A percentile compares a stretch with the other conserved stretches of the same genome.
Evolutionary conservation across 2,113 vertebrate species (phyloP).

Genomic region (Craseonycteris thonglongyai): DNA sequence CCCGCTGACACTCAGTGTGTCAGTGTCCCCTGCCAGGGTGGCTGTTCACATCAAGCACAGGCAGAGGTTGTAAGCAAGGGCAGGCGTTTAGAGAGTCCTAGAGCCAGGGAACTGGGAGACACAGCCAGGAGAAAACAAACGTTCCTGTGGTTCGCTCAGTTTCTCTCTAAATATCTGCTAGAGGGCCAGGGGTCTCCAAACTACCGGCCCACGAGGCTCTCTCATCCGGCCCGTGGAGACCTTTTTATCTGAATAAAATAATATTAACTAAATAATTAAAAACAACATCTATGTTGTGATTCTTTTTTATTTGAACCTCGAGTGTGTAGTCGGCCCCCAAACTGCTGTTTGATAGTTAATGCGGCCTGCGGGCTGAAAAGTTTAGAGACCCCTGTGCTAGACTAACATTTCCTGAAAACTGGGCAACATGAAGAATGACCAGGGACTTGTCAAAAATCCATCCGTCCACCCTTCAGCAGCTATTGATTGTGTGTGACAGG

Average conservation of each 20-base stretch:
- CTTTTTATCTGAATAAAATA: too few relatives aligned
- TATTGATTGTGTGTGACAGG: background rate
- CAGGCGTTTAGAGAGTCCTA: background rate
- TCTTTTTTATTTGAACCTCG: too few relatives aligned
- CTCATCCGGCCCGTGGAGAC: too few relatives aligned
- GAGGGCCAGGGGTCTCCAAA: too few relatives aligned
- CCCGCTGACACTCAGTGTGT: background rate
- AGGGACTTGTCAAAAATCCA: background rate
- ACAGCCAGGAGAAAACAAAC: background rate
- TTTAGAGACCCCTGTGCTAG: too few relatives aligned
- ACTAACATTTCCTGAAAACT: background rate
- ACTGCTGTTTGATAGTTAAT: too few relatives aligned
- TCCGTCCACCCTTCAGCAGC: background rate
- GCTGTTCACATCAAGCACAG: background rate
- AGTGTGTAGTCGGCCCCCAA: too few relatives aligned
- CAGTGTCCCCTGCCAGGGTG: too few relatives aligned
- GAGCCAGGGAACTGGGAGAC: background rate
- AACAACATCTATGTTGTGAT: too few relatives aligned
- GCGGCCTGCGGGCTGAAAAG: too few relatives aligned
- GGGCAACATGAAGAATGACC: background rate
- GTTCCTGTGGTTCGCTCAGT: background rate
- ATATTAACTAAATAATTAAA: too few relatives aligned
- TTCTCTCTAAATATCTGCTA: background rate
- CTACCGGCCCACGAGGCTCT: too few relatives aligned
- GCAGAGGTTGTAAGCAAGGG: accelerated